Evolutionary conservation across 2,797 vertebrate species (phyloP), one percentile per base, ranked within the genome.

Genomic region (Sternotherus odoratus): DNA sequence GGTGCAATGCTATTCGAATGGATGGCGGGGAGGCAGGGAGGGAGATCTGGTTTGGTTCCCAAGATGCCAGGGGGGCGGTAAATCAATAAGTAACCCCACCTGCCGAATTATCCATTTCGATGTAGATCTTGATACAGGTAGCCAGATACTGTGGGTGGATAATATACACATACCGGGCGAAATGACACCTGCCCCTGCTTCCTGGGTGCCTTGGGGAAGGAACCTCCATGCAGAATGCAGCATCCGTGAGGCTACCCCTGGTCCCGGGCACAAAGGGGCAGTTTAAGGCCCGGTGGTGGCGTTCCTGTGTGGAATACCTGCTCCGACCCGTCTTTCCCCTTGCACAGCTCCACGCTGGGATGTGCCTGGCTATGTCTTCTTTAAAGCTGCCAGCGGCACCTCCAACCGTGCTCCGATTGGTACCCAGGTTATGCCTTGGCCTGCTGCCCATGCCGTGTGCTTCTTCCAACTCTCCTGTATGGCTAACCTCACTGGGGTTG

Each of bases 51-150:
- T 54, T 91, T 89, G 79, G 74, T 89, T 87, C 88, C 79, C 79
- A 56, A 69, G 81, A 74, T 77, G 83, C 87, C 91, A 92, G 57
- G 86, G 63, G 28, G 77, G 53, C 85, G 84, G 53, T 96, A 96
- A 96, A 96, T 95, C 95, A 95, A 93, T 90, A 92, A 94, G 88
- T 33, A 60, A 60, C 78, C 48, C 43, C 91, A 57, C 91, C 88
- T 93, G 51, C 93, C 79, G 84, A 92, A 95, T 95, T 72, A 94
- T 78, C 39, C 87, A 77, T 57, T 79, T 94, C 85, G 57, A 2
- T 1, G 63, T 54, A 82, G 88, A 63, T 28, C 53, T 72, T 81
- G 83, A 86, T 91, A 84, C 48, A 39, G 11, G 36, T 39, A 69
- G 66, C 66, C 17, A 24, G 19, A 39, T 69, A 39, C n/a, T 78